Evolutionary conservation across 2,888 invertebrate species (phyloP).

Genomic region (Marasmarcha lunaedactyla): DNA sequence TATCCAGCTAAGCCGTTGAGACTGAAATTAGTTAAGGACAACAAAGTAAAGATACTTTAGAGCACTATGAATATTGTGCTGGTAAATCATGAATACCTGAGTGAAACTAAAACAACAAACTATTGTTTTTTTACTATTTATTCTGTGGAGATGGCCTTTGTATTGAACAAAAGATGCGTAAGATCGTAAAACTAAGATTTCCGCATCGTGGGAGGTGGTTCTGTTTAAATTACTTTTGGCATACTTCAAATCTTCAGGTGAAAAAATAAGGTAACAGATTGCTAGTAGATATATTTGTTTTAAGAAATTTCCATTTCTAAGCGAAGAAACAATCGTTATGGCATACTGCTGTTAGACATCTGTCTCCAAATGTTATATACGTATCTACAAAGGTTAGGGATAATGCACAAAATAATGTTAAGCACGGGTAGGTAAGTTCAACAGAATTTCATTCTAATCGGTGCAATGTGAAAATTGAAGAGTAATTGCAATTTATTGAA

Average conservation of each 20-base stretch:
- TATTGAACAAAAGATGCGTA: not conserved
- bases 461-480: no score
- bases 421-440: no score
- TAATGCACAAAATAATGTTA: no score
- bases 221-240: conserved; percentile 13
- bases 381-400: conserved; percentile 4
- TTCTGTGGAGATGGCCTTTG: conserved; percentile 8
- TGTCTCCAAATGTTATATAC: conserved; percentile 19
- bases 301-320: not conserved
- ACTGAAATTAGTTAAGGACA: conserved; percentile 20
- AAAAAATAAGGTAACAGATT: conserved; percentile 34
- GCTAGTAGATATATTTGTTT: conserved; percentile 25
- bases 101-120: conserved; percentile 38
- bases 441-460: no score
- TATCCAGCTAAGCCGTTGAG: conserved; percentile 15
- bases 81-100: conserved; percentile 35
- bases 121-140: conserved; percentile 28
- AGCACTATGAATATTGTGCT: conserved; percentile 18
- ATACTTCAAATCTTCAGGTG: conserved; percentile 5
- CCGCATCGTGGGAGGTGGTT: conserved; percentile 39
- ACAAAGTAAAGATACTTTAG: conserved; percentile 3
- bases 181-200: conserved; percentile 12
- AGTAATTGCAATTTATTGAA: no score
- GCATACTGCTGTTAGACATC: conserved; percentile 24
- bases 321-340: conserved; percentile 42